Base-by-base conservation (phyloP, 2,888 invertebrate genomes). In the Drosophila colorata region DNA sequence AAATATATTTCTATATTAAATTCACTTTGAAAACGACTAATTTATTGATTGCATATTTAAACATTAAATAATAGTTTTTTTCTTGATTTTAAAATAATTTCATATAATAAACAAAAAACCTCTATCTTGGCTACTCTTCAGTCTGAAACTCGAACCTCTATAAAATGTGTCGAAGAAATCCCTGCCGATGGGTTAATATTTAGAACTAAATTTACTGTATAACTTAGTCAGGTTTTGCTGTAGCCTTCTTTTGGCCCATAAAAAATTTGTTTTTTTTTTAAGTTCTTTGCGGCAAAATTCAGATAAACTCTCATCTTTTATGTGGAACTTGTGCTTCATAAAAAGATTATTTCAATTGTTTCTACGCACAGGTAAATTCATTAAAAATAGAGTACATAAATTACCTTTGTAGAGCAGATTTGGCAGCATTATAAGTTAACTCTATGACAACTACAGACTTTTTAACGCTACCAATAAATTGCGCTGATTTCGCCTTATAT, bases 401-500 rank as follows among this genome's bases (percentile, higher is more conserved):
- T 41, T 25, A 18, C 40, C 23, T n/a, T 28, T 47, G 20, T 59
- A 25, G 44, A 16, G 18, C 16, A 28, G 7, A 41, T 33, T 64
- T 76, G 55, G 53, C 58, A 41, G 40, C 16, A 47, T 52, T 59
- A 33, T 38, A 31, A 56, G 71, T 33, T 47, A 56, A 53, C 71
- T 66, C 47, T 16, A 33, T 56, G 68, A 33, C 48, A 60, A 25
- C 28, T 18, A 35, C 43, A 13, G 43, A 57, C 48, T 53, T 58
- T 63, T 38, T 31, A 56, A 59, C 41, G 68, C 35, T 37, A 40
- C 14, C 35, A 61, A 57, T 47, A 60, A 68, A 69, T 59, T 63
- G 37, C 7, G 43, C 46, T 37, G 49, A 43, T 64, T 59, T 55
- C 44, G 1, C 11, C 14, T 35, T 46, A 35, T 31, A 49, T 46